Conservation (phyloP, 2,797 vertebrate species). For the Cynodonichthys magdalenae region DNA sequence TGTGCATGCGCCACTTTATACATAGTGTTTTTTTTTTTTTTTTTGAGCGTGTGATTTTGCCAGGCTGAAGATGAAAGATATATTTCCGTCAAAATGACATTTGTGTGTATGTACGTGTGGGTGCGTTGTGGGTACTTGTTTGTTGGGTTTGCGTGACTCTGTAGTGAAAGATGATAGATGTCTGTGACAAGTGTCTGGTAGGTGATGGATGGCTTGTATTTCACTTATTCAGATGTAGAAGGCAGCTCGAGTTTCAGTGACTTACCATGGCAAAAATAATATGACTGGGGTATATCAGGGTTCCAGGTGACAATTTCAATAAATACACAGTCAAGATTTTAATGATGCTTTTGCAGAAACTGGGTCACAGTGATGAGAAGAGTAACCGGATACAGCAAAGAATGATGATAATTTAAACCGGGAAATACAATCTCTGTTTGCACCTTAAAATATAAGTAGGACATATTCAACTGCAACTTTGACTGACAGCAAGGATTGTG, state of each 20-base stretch:
- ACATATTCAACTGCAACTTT: no score
- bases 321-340: constrained; percentile 40
- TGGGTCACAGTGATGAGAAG: constrained; percentile 40
- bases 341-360: constrained; percentile 48
- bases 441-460: not conserved
- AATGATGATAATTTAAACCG: not conserved
- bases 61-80: constrained; percentile 40
- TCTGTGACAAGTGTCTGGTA: constrained; percentile 52
- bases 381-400: constrained; percentile 5
- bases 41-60: constrained; percentile 11
- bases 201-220: constrained; percentile 62
- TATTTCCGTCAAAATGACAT: constrained; percentile 33
- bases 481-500: no score
- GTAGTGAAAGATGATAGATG: constrained; percentile 54
- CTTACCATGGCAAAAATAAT: constrained; percentile 18
- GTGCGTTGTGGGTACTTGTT: constrained; percentile 1
- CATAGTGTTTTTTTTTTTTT: constrained; percentile 29
- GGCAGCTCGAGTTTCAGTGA: constrained; percentile 12
- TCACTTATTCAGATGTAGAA: constrained; percentile 18
- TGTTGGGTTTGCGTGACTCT: constrained; percentile 23
- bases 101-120: constrained; percentile 11
- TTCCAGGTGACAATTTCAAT: constrained; percentile 35
- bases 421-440: not conserved
- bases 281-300: constrained; percentile 15
- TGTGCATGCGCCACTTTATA: constrained; percentile 26